Conservation (phyloP, 2,797 vertebrate species). For the Neosilurus hyrtlii region DNA sequence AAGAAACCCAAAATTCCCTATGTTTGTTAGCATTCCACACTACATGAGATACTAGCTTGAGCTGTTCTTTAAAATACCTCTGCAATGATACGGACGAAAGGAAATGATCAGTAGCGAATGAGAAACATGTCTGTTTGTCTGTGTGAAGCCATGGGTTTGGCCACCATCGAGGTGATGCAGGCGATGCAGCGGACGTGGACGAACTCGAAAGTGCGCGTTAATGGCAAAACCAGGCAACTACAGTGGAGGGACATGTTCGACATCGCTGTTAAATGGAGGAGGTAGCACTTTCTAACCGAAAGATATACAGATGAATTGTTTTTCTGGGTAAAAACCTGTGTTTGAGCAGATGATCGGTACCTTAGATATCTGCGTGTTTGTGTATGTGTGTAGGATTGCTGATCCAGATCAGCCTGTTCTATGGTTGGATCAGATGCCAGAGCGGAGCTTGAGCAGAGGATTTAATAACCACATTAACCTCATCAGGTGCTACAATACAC, state of each 20-base stretch:
- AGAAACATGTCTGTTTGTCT: background rate
- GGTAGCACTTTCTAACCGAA: slow-evolving; percentile 68
- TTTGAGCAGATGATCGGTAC: background rate
- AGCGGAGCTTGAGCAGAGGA: slow-evolving; percentile 89
- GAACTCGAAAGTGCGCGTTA: slow-evolving; percentile 93
- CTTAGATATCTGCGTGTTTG: slow-evolving; percentile 16
- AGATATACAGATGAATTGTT: background rate
- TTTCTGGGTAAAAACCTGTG: background rate
- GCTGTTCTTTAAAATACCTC: background rate
- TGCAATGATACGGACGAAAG: background rate
- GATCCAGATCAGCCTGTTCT: slow-evolving; percentile 97
- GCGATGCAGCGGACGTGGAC: slow-evolving; percentile 93
- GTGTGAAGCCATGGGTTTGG: slow-evolving; percentile 89
- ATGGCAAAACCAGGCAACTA: slow-evolving; percentile 92
- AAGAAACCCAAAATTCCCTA: too few relatives aligned
- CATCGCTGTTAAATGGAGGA: slow-evolving; percentile 95
- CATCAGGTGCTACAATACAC: slow-evolving; percentile 80
- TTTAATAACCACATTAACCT: slow-evolving; percentile 98
- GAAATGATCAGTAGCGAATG: background rate
- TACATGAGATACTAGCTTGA: too few relatives aligned
- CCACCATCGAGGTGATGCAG: slow-evolving; percentile 95
- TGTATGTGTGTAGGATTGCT: slow-evolving; percentile 77
- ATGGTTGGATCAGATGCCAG: slow-evolving; percentile 98
- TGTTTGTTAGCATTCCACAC: too few relatives aligned
- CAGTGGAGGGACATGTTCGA: slow-evolving; percentile 99